phyloP scores from a whole-genome alignment of 2,113 vertebrate genomes.

The Thunnus maccoyii region DNA sequence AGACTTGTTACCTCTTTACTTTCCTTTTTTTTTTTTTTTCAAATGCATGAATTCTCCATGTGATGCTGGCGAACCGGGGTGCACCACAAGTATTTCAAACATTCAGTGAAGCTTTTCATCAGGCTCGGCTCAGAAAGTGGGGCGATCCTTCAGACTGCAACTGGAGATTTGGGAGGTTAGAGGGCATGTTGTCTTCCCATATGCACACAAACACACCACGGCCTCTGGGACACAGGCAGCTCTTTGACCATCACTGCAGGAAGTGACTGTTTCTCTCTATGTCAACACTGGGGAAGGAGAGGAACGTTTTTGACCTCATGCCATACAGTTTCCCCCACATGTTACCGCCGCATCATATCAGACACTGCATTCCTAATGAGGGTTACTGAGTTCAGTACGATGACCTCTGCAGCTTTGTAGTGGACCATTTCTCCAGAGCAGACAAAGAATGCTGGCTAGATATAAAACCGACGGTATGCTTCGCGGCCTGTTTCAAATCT shows the following conservation, averaged over 20 bases:
- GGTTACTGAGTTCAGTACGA: conserved; percentile 38
- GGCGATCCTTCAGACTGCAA: not conserved
- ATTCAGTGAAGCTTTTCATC: conserved; percentile 34
- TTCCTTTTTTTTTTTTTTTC: not conserved
- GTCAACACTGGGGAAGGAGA: conserved; percentile 18
- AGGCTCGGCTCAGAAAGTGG: conserved; percentile 32
- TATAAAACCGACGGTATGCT: not conserved
- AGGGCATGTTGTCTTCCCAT: conserved; percentile 39
- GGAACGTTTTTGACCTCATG: not conserved
- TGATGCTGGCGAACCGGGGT: not conserved
- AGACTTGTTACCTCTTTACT: not conserved
- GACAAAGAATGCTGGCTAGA: conserved; percentile 4
- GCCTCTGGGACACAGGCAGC: conserved; percentile 34
- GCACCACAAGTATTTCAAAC: conserved; percentile 49
- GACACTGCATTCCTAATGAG: conserved; percentile 27
- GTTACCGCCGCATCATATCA: conserved; percentile 18
- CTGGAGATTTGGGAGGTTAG: conserved; percentile 32
- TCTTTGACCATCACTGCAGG: conserved; percentile 49
- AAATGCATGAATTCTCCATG: not conserved
- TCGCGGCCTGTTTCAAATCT: not conserved
- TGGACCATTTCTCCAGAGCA: not conserved
- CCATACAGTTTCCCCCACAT: not conserved
- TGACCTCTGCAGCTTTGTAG: not conserved
- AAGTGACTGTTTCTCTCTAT: conserved; percentile 38
- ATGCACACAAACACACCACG: conserved; percentile 24